A percentile compares a stretch with the other conserved stretches of the same genome.
These are phyloP conservation scores for Phenganax marumi DNA, from an alignment of 92 coral and sea anemone species.

Conservation along the genomic window DNA sequence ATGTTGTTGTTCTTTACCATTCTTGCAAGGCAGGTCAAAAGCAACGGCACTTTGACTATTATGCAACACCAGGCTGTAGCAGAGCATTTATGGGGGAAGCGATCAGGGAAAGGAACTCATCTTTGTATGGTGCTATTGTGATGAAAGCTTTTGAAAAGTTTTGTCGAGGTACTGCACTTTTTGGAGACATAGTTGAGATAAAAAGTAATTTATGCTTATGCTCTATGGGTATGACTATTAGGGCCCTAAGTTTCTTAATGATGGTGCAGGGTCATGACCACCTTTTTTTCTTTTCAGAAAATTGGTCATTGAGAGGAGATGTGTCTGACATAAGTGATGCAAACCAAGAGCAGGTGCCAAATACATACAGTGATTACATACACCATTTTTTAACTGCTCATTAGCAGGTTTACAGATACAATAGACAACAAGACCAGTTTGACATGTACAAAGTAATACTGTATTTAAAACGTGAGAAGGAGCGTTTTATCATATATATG, in stretches of 20 bases:
- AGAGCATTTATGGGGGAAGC: slow-evolving; percentile 9
- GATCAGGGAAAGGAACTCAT: not conserved
- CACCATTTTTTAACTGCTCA: no score
- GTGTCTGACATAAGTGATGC: not conserved
- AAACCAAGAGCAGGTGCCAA: not conserved
- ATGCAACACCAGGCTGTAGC: slow-evolving; percentile 39
- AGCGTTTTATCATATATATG: no score
- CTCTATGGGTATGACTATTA: not conserved
- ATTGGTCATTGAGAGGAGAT: not conserved
- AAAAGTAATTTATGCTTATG: not conserved
- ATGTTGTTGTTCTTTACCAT: slow-evolving; percentile 30
- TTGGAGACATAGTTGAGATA: not conserved
- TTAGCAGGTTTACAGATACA: no score
- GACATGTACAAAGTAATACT: no score
- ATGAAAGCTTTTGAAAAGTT: slow-evolving; percentile 35
- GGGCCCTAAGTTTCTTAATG: not conserved
- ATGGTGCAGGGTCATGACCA: not conserved
- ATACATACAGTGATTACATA: not conserved
- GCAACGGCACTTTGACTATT: slow-evolving; percentile 34
- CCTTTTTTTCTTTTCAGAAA: not conserved
- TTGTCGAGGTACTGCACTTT: slow-evolving; percentile 17
- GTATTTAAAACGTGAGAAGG: no score
- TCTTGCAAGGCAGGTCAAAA: slow-evolving; percentile 23
- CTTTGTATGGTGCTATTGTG: slow-evolving; percentile 27
- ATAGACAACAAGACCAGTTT: no score